Percentiles rank a stretch among this genome's conserved stretches.
phyloP scores from a whole-genome alignment of 2,113 vertebrate species.

The Lamprologus callipterus region DNA sequence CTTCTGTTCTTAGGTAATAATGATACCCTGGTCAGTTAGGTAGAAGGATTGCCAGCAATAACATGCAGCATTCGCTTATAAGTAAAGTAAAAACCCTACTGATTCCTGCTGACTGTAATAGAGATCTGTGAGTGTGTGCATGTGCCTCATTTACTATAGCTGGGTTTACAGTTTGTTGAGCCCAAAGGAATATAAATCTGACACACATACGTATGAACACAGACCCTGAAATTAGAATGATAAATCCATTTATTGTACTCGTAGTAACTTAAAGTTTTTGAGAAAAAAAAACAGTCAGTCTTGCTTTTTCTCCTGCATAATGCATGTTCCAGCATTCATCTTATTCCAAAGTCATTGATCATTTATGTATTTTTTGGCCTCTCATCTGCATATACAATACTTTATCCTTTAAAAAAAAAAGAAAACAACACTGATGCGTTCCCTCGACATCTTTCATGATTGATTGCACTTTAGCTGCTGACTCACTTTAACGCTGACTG shows the following conservation, averaged over 20 bases:
- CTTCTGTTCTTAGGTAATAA: neutral
- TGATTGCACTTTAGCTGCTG: slow-evolving; percentile 39
- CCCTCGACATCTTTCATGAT: neutral
- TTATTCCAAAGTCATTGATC: slow-evolving; percentile 15
- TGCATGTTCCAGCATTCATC: neutral
- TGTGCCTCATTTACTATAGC: neutral
- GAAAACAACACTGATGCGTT: neutral
- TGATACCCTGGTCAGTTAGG: neutral
- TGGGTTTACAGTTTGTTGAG: neutral
- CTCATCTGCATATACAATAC: neutral
- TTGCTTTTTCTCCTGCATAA: neutral
- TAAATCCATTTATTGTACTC: neutral
- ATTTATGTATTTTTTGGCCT: slow-evolving; percentile 6
- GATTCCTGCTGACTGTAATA: neutral
- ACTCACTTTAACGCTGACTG: slow-evolving; percentile 11
- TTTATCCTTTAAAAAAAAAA: neutral
- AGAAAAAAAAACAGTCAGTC: neutral
- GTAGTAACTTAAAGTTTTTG: neutral
- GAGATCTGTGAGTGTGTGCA: neutral
- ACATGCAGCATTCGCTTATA: accelerated
- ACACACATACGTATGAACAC: neutral
- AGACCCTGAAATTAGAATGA: neutral
- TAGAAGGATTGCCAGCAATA: neutral
- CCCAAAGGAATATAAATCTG: neutral
- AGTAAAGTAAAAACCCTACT: neutral